These are phyloP conservation scores for Siniperca knerii DNA, from an alignment of 2,113 vertebrate genomes.

Conservation along the genomic window DNA sequence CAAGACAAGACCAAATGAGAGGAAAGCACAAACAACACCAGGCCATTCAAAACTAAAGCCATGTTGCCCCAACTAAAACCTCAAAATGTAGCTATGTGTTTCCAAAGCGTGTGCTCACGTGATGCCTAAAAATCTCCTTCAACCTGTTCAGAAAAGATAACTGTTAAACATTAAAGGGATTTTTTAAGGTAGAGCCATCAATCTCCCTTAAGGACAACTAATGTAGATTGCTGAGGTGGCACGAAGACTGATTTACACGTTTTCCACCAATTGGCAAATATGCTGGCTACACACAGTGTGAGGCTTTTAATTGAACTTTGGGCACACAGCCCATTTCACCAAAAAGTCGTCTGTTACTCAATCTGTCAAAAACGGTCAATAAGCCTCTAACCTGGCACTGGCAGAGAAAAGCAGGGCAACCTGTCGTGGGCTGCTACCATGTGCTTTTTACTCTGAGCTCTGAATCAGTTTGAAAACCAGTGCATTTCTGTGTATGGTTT, in stretches of 20 bases:
- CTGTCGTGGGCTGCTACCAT: conserved; percentile 59
- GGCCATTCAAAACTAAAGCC: conserved; percentile 7
- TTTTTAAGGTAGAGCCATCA: conserved; percentile 35
- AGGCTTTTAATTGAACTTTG: conserved; percentile 78
- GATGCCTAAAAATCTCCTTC: conserved; percentile 48
- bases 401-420: conserved; percentile 45
- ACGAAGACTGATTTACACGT: conserved; percentile 53
- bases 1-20: not conserved
- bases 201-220: conserved; percentile 61
- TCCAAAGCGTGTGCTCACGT: conserved; percentile 33
- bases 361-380: conserved; percentile 75
- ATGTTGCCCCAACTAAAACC: conserved; percentile 44
- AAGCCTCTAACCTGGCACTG: conserved; percentile 68
- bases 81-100: conserved; percentile 38
- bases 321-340: conserved; percentile 66
- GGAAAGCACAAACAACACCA: conserved; percentile 13
- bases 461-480: conserved; percentile 54
- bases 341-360: conserved; percentile 73
- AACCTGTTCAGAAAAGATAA: conserved; percentile 64
- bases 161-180: conserved; percentile 31
- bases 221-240: conserved; percentile 63
- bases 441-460: conserved; percentile 26
- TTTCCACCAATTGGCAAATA: conserved; percentile 69
- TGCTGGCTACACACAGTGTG: conserved; percentile 63
- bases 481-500: conserved; percentile 35